A percentile compares a stretch with the other conserved stretches of the same genome.
These are phyloP conservation scores for Dasysyrphus tricinctus DNA, from an alignment of 2,888 invertebrate species.

Conservation along the genomic window DNA sequence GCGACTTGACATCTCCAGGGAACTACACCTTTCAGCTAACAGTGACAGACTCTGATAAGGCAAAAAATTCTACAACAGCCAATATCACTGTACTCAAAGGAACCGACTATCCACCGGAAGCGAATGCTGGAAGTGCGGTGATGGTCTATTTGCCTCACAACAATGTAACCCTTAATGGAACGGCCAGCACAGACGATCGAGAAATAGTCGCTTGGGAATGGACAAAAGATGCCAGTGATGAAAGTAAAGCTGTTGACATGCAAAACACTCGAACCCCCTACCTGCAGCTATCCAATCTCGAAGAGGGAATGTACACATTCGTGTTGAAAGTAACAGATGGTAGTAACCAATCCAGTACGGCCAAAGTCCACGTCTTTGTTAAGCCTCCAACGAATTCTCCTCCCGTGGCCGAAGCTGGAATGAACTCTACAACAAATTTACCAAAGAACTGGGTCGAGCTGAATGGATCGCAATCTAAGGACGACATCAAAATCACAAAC, in stretches of 20 bases:
- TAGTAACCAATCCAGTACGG: conserved; percentile 93
- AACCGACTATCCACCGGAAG: conserved; percentile 97
- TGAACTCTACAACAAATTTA: conserved; percentile 89
- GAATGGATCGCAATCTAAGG: conserved; percentile 92
- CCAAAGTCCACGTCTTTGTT: conserved; percentile 96
- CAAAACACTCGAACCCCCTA: conserved; percentile 96
- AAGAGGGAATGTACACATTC: conserved; percentile 97
- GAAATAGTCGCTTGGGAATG: conserved; percentile 97
- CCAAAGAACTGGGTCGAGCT: conserved; percentile 92
- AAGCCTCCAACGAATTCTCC: conserved; percentile 94
- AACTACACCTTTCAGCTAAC: conserved; percentile 96
- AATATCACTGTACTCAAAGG: conserved; percentile 95
- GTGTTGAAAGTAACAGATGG: conserved; percentile 96
- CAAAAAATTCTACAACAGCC: conserved; percentile 92
- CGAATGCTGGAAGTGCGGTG: conserved; percentile 94
- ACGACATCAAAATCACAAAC: conserved; percentile 92
- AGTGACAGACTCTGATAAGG: conserved; percentile 95
- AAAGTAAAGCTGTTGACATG: conserved; percentile 97
- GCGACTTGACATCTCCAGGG: conserved; percentile 93
- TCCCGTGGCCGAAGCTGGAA: conserved; percentile 88
- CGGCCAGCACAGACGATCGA: conserved; percentile 95
- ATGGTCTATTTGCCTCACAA: conserved; percentile 96
- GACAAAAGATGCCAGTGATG: conserved; percentile 95
- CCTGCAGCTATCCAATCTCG: conserved; percentile 93
- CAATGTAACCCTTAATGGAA: conserved; percentile 93